Conservation (phyloP, 2,113 vertebrate species). For the Sterrhoptilus dennistouni region DNA sequence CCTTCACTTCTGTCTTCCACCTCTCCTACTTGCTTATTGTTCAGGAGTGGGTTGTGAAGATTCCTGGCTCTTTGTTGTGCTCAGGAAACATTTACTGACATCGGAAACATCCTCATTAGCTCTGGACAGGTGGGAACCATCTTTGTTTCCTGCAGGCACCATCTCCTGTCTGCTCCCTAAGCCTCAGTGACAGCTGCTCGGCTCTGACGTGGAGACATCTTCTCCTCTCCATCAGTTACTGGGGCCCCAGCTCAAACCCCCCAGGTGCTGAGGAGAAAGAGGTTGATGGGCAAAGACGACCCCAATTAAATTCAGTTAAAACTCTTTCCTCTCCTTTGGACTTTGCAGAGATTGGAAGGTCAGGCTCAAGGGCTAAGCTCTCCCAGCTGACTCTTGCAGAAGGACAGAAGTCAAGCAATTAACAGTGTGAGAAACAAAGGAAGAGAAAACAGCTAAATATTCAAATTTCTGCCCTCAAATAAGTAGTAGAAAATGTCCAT, state of each 20-base stretch:
- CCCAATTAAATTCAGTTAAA: constrained; percentile 75
- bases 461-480: background rate
- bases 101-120: constrained; percentile 67
- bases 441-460: background rate
- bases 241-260: constrained; percentile 43
- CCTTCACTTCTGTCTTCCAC: background rate
- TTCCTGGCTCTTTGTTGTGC: background rate
- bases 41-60: background rate
- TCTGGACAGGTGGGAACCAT: constrained; percentile 69
- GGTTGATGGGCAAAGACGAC: constrained; percentile 69
- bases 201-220: constrained; percentile 38
- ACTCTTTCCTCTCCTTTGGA: constrained; percentile 61
- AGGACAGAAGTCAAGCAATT: constrained; percentile 58
- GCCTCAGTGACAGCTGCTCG: constrained; percentile 79
- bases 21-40: background rate
- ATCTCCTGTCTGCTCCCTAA: constrained; percentile 77
- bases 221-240: constrained; percentile 33
- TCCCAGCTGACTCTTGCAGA: background rate
- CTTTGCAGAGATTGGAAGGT: constrained; percentile 45
- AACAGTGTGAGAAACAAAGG: constrained; percentile 48
- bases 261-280: constrained; percentile 28
- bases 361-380: constrained; percentile 67
- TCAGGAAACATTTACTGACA: constrained; percentile 62
- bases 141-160: constrained; percentile 75
- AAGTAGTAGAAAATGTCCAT: background rate